A percentile compares a stretch with the other conserved stretches of the same genome.
Evolutionary conservation across 2,113 vertebrate genomes (phyloP).

Genomic region (Urocynchramus pylzowi): DNA sequence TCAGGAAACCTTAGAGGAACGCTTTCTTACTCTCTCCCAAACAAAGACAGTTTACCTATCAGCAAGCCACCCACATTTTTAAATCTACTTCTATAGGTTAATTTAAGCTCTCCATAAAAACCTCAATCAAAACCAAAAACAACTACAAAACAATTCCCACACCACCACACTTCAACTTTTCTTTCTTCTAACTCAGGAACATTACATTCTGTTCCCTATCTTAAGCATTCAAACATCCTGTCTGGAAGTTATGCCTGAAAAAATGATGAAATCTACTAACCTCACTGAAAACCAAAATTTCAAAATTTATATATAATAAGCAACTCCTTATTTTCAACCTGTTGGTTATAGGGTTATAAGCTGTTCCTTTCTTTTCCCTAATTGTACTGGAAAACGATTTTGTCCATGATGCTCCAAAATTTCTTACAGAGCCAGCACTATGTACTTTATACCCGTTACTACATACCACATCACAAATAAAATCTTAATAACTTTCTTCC

Average conservation of each 20-base stretch:
- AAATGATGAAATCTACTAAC: background rate
- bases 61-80: background rate
- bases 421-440: background rate
- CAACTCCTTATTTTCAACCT: background rate
- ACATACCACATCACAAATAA: background rate
- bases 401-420: background rate
- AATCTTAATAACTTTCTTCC: background rate
- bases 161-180: too few species aligned
- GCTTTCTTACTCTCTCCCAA: background rate
- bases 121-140: background rate
- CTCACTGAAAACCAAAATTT: background rate
- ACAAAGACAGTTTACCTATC: background rate
- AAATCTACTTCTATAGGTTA: background rate
- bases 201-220: background rate
- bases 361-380: background rate
- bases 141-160: background rate
- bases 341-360: background rate
- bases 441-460: background rate
- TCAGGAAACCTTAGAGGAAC: background rate
- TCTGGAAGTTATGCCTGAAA: background rate
- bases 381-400: background rate
- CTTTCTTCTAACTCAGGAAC: background rate
- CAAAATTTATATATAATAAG: background rate
- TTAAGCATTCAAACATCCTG: background rate
- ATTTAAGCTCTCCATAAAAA: background rate